These are phyloP conservation scores for Meganola albula DNA, from an alignment of 2,888 invertebrate species.

Conservation along the genomic window DNA sequence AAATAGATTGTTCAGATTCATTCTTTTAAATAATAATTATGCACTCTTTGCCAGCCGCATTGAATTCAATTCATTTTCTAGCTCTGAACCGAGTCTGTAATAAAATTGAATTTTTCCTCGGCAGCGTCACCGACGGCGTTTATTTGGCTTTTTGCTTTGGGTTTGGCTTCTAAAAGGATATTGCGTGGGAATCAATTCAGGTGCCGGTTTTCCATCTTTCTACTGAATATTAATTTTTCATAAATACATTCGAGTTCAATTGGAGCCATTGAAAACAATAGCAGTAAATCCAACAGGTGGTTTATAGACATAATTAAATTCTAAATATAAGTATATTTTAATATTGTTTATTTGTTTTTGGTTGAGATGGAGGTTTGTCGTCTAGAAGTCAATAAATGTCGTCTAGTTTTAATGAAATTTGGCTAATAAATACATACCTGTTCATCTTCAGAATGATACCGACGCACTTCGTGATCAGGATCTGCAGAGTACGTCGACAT, in stretches of 20 bases:
- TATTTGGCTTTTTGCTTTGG: conserved; percentile 66
- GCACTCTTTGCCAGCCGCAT: no score
- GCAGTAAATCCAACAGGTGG: no score
- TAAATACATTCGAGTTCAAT: conserved; percentile 33
- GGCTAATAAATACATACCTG: conserved; percentile 50
- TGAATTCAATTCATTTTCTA: conserved; percentile 43
- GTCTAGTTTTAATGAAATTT: conserved; percentile 26
- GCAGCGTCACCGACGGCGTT: conserved; percentile 48
- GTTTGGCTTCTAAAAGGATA: conserved; percentile 61
- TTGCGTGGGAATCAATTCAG: conserved; percentile 73
- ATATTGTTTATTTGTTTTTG: no score
- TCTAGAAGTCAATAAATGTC: no score
- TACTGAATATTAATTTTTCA: conserved; percentile 57
- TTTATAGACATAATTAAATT: no score
- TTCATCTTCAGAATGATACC: conserved; percentile 54
- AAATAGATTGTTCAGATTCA: no score
- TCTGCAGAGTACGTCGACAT: conserved; percentile 40
- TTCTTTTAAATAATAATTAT: no score
- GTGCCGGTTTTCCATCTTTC: conserved; percentile 48
- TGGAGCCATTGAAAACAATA: conserved; percentile 28
- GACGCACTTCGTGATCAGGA: conserved; percentile 36
- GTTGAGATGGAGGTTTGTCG: no score
- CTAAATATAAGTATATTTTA: no score
- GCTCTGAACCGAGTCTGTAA: conserved; percentile 43
- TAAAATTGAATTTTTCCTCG: conserved; percentile 65